Evolutionary conservation across 2,888 invertebrate species (phyloP), one percentile per base, ranked within the genome.

Genomic region (Cordilura impudica): DNA sequence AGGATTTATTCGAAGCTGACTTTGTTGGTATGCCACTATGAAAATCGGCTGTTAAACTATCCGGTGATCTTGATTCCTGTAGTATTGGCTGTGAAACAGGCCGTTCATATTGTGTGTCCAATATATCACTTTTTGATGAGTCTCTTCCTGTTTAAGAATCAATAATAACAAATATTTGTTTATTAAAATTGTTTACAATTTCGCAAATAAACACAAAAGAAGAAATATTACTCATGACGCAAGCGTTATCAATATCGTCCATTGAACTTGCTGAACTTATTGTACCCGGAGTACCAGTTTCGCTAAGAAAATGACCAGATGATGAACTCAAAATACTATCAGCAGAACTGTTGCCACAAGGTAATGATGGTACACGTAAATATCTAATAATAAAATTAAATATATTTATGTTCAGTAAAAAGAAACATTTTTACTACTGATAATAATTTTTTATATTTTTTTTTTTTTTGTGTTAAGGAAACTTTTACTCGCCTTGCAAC

Each of bases 191-290:
- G 47, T 19, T n/a, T 26, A 43, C 45, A 51, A 23, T 51, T 51
- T 43, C 6, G n/a, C 4, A 21, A n/a, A 23, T 49, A 23, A 21
- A 49, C 19, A 21, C 49, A 49, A 54, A 47, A 18, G 23, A 14
- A n/a, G 26, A 6, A 54, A 71, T 39, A 39, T 76, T 81, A 82
- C 82, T 82, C 54, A 80, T 81, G 67, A 45, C n/a, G 43, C 70
- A 70, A 10, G 26, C 47, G 21, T 84, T 84, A 63, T 89, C 88
- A 77, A 89, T 89, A 83, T 95, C 95, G 84, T 95, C 95, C 82
- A 93, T 92, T 0, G 95, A 95, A 47, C 95, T 95, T 39, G 94
- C 94, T 0, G 94, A 93, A 7, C 94, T 94, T 3, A 94, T 90
- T 0, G 93, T 93, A 58, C 93, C 91, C 0, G 93, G 93, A 29